Conservation (phyloP, 2,113 vertebrate genomes). For the Zosterops lateralis region DNA sequence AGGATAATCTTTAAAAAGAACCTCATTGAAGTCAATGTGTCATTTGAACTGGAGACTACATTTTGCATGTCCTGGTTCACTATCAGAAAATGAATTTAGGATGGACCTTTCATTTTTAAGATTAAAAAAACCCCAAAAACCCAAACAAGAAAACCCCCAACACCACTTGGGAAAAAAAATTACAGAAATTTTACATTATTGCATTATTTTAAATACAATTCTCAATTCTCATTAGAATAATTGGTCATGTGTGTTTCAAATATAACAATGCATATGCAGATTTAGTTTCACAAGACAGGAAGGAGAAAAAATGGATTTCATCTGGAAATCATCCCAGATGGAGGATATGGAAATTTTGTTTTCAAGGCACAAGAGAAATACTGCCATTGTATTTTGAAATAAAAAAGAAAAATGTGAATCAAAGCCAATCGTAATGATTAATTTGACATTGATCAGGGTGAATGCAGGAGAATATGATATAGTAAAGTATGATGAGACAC, state of each 20-base stretch:
- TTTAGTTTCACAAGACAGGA: not conserved
- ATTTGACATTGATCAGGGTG: not conserved
- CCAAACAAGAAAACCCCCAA: fast-evolving
- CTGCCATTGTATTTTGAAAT: not conserved
- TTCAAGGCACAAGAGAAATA: not conserved
- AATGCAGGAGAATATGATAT: not conserved
- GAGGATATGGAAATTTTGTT: not conserved
- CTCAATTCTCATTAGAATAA: not conserved
- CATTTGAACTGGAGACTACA: not conserved
- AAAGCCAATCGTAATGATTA: not conserved
- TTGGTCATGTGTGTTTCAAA: not conserved
- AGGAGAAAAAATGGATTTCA: not conserved
- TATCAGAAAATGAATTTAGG: not conserved
- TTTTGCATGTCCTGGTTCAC: not conserved
- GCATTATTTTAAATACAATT: not conserved
- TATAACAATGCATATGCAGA: not conserved
- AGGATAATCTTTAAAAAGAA: not conserved
- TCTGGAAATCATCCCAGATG: not conserved
- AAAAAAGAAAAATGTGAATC: not conserved
- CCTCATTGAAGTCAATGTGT: not conserved
- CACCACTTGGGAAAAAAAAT: not conserved
- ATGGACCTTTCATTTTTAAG: not conserved
- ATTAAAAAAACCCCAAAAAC: fast-evolving
- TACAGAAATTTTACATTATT: not conserved
- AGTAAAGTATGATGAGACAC: not conserved